Evolutionary conservation across 2,797 vertebrate species (phyloP), one percentile per base, ranked within the genome.

Genomic region (Saguinus oedipus): DNA sequence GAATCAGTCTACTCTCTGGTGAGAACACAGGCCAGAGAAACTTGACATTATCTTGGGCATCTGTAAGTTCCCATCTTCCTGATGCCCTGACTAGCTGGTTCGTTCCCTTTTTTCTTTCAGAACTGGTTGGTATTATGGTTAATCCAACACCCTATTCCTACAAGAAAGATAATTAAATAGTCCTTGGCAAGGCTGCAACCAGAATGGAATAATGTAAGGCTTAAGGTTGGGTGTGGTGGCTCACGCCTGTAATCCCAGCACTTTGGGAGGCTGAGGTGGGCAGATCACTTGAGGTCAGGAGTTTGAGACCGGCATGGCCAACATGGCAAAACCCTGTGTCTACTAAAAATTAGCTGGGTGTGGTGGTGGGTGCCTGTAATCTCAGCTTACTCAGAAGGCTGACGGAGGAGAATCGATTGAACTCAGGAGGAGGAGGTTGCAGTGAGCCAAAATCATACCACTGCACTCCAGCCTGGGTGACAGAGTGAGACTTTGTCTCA

Each of bases 1-100:
- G 81, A 82, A 95, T 95, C 68, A 78, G 61, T 50, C 48, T 42
- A 64, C 12, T 22, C 30, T 70, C 46, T 44, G 57, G 39, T 39
- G 72, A 90, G 91, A 94, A 84, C 6, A 36, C 27, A 76, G 55
- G 36, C 55, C 42, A 75, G 68, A 93, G 78, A 95, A 96, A 76
- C 53, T 0, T 22, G 75, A n/a, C 26, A 59, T 1, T 20, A 7
- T 36, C 24, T 8, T 46, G 39, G 36, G 22, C 39, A 57, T 42
- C 81, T 76, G 7, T 27, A 70, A 92, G 48, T 27, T 11, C 30
- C 20, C 26, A 72, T 6, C 30, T 75, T 70, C 75, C 80, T 83
- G 55, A 90, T 2, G 17, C 46, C 50, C 68, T 53, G 33, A 57
- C 26, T 24, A 76, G 27, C 39, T 78, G 39, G 55, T 46, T 80